These are phyloP conservation scores for Elysia crispata DNA, from an alignment of 2,888 invertebrate species.

Conservation along the genomic window DNA sequence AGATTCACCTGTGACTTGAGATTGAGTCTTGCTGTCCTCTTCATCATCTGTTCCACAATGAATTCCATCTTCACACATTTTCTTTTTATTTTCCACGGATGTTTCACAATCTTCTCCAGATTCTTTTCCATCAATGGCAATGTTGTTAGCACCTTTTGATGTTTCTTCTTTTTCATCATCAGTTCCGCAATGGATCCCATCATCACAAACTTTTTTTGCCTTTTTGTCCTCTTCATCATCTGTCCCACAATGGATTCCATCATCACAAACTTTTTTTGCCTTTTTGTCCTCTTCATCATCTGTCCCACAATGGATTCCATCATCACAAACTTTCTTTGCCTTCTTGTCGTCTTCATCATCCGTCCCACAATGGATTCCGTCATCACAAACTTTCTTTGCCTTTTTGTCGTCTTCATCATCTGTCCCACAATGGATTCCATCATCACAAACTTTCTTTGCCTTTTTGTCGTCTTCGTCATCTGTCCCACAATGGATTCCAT, in stretches of 20 bases:
- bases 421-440: slow-evolving; percentile 61
- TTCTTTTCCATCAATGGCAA: slow-evolving; percentile 14
- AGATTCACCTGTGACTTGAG: not conserved
- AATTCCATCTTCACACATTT: slow-evolving; percentile 51
- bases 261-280: slow-evolving; percentile 46
- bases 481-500: slow-evolving; percentile 48
- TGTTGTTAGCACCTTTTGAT: slow-evolving; percentile 35
- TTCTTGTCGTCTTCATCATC: slow-evolving; percentile 50
- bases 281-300: slow-evolving; percentile 41
- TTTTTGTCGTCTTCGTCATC: slow-evolving; percentile 45
- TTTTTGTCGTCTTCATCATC: slow-evolving; percentile 50
- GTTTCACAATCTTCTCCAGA: slow-evolving; percentile 51
- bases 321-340: slow-evolving; percentile 49
- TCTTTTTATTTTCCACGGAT: slow-evolving; percentile 36
- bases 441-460: slow-evolving; percentile 48
- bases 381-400: slow-evolving; percentile 41
- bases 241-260: slow-evolving; percentile 57
- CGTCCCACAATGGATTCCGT: slow-evolving; percentile 54
- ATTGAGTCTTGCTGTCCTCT: slow-evolving; percentile 42
- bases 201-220: slow-evolving; percentile 49
- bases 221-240: slow-evolving; percentile 54
- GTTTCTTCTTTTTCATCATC: slow-evolving; percentile 45
- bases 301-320: slow-evolving; percentile 57
- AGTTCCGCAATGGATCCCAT: slow-evolving; percentile 57
- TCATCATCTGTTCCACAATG: slow-evolving; percentile 52